phyloP scores from a whole-genome alignment of 2,113 vertebrate species.

The Fulmarus glacialis region DNA sequence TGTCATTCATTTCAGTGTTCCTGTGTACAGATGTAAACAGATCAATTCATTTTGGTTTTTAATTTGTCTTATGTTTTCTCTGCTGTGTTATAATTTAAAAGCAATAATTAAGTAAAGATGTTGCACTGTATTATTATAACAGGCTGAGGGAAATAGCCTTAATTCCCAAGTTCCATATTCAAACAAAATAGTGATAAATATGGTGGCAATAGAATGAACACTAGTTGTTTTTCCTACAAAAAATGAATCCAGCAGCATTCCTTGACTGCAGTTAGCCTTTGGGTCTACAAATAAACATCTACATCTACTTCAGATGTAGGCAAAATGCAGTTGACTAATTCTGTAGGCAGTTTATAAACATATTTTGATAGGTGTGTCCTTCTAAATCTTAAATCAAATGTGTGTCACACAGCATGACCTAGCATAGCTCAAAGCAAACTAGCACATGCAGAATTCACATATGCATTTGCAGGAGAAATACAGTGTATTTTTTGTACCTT shows the following conservation, averaged over 20 bases:
- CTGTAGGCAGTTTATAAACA: constrained; percentile 27
- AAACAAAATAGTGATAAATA: background rate
- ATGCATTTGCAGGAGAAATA: background rate
- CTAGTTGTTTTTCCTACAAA: background rate
- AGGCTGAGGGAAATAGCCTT: background rate
- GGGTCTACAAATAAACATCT: background rate
- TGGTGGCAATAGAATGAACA: background rate
- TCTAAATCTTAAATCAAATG: constrained; percentile 42
- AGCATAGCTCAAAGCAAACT: constrained; percentile 43
- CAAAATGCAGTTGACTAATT: constrained; percentile 40
- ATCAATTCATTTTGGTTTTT: constrained; percentile 6
- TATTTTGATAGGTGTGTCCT: constrained; percentile 51
- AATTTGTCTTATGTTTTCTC: background rate
- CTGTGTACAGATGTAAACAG: constrained; percentile 3
- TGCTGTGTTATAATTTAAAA: background rate
- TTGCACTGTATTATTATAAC: background rate
- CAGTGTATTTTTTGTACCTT: constrained; percentile 22
- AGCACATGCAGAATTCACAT: constrained; percentile 27
- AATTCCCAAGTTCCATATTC: background rate
- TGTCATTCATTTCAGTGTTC: background rate
- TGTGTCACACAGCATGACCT: constrained; percentile 5
- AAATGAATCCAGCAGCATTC: background rate
- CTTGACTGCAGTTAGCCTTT: background rate
- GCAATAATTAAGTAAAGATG: constrained; percentile 12
- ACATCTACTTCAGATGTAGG: background rate